These are phyloP conservation scores for Pogona vitticeps DNA, from an alignment of 2,113 vertebrate genomes.

Conservation along the genomic window DNA sequence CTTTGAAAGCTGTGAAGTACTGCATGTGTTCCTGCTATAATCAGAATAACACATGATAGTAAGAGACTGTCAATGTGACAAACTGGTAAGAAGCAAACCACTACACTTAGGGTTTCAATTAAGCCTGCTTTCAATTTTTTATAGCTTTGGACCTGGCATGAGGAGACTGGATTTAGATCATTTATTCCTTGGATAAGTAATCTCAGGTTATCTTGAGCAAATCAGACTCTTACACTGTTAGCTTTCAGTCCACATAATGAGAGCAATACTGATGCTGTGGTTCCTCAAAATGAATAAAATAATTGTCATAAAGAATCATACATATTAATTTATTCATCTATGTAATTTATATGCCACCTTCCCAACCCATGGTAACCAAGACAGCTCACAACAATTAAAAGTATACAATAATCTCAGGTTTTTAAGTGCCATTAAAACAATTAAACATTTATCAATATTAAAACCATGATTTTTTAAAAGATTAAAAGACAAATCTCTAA, in stretches of 20 bases:
- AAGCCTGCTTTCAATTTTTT: neutral
- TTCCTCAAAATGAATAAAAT: neutral
- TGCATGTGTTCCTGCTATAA: too few relatives aligned
- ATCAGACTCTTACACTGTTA: neutral
- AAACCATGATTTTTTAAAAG: too few relatives aligned
- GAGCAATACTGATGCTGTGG: neutral
- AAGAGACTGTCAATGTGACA: neutral
- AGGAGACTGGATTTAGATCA: neutral
- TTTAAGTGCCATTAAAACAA: too few relatives aligned
- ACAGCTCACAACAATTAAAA: too few relatives aligned
- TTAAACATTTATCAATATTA: too few relatives aligned
- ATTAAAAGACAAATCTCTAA: too few relatives aligned
- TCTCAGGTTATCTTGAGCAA: neutral
- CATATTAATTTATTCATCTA: too few relatives aligned
- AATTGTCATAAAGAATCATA: neutral
- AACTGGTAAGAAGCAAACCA: neutral
- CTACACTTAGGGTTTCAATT: neutral
- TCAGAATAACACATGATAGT: too few relatives aligned
- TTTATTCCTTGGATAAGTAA: neutral
- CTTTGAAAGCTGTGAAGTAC: neutral
- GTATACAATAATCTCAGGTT: too few relatives aligned
- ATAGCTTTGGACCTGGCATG: neutral
- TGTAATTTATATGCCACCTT: too few relatives aligned
- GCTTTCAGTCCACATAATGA: neutral
- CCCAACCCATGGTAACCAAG: too few relatives aligned